Evolutionary conservation across 2,113 vertebrate genomes (phyloP).

Genomic region (Ursus arctos): DNA sequence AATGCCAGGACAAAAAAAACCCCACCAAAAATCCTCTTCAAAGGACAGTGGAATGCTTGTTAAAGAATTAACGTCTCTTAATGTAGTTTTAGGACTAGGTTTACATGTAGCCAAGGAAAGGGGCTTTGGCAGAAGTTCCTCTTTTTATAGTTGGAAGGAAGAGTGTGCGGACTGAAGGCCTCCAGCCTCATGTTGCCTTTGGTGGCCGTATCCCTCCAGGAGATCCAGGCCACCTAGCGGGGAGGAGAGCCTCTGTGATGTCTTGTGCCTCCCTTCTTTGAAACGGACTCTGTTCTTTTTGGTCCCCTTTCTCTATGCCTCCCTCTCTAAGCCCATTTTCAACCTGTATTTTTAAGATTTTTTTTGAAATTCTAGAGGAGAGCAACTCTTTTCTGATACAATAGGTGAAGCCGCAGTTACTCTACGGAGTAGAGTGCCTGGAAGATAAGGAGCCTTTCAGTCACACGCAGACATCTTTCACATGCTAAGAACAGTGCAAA

Average conservation of each 20-base stretch:
- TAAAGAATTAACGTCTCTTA: neutral
- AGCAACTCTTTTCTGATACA: conserved; percentile 55
- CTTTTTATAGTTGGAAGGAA: neutral
- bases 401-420: conserved; percentile 43
- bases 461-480: conserved; percentile 67
- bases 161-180: neutral
- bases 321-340: conserved; percentile 39
- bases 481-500: conserved; percentile 64
- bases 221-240: neutral
- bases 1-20: conserved; percentile 19
- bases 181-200: neutral
- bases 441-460: conserved; percentile 67
- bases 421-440: neutral
- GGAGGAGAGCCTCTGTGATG: neutral
- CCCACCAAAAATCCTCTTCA: neutral
- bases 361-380: conserved; percentile 71
- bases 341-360: conserved; percentile 65
- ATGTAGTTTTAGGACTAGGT: neutral
- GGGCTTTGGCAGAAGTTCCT: neutral
- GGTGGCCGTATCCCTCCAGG: neutral
- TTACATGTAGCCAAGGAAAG: neutral
- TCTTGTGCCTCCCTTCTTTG: conserved; percentile 19
- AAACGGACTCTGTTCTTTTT: conserved; percentile 33
- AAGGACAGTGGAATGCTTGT: conserved; percentile 48
- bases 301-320: neutral